A percentile compares a stretch with the other conserved stretches of the same genome.
phyloP scores from a whole-genome alignment of 2,797 vertebrate genomes.

The Manis javanica region DNA sequence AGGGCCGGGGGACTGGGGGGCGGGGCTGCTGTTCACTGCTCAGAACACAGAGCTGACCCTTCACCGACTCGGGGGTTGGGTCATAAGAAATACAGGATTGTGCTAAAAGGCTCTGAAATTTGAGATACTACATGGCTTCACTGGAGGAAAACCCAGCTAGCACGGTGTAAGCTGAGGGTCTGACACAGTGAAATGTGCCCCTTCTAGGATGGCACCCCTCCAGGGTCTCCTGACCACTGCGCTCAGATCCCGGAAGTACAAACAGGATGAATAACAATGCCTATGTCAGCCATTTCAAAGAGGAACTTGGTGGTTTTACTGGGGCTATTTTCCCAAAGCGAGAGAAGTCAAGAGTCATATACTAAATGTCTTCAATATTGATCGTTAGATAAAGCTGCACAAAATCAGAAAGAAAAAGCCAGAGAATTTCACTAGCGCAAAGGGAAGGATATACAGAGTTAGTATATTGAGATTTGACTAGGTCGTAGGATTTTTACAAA shows the following conservation, averaged over 20 bases:
- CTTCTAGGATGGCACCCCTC: not conserved
- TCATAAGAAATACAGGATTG: not conserved
- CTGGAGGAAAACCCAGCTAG: not conserved
- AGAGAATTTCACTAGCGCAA: not conserved
- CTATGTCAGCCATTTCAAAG: not conserved
- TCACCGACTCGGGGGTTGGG: no score
- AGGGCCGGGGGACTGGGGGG: not conserved
- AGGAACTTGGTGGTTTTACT: not conserved
- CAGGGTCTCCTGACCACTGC: not conserved
- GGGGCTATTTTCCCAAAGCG: constrained; percentile 40
- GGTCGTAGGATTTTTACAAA: constrained; percentile 36
- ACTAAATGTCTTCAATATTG: constrained; percentile 57
- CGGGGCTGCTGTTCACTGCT: not conserved
- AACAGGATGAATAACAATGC: not conserved
- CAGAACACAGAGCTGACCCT: no score
- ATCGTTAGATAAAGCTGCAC: constrained; percentile 56
- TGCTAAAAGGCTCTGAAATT: not conserved
- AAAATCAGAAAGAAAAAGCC: constrained; percentile 34
- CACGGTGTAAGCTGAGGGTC: not conserved
- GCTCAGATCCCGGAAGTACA: not conserved
- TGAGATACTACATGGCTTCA: not conserved
- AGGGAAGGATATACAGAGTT: constrained; percentile 33
- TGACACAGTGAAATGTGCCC: not conserved
- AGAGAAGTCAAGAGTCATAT: constrained; percentile 25
- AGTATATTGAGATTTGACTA: constrained; percentile 52